Base-by-base conservation (phyloP, 2,113 vertebrate species). In the Talpa occidentalis region DNA sequence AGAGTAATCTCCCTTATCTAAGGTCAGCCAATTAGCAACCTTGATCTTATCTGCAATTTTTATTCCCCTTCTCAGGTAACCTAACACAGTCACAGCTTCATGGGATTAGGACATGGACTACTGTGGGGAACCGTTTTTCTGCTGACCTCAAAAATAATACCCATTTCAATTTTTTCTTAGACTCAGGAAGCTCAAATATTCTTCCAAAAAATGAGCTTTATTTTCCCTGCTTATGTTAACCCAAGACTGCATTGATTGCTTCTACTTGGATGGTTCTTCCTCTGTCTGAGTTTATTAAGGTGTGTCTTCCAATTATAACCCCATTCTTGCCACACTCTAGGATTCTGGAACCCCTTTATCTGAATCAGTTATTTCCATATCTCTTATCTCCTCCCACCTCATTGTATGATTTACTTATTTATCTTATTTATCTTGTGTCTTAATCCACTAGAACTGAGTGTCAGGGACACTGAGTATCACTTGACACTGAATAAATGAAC, bases 121-220 rank as follows among this genome's bases (percentile, higher is more conserved):
- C 6, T 8, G 16, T 15, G 12, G 15, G 12, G 11, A 14, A 1
- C 2, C 28, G 3, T 52, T 56, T 21, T 66, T 47, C 54, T 79
- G 32, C 70, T 37, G 22, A 24, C 28, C 32, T 40, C 28, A 66
- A 47, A 47, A 66, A 44, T 85, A 40, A 66, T 30, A 62, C 26
- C 26, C 8, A 76, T 82, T 72, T 26, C 8, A 44, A 44, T 4
- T 17, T 85, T 70, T 80, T 35, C 42, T 92, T 81, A 79, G 64
- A 60, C 12, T 84, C 49, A 74, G 10, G 17, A 40, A 64, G 24
- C 32, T 67, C 17, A 73, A 78, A 24, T 37, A 56, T 70, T 69
- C 37, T 94, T 88, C 44, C 35, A 52, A 12, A 44, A 72, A n/a
- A 67, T 86, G 70, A 52, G 44, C 92, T 78, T 89, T 54, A n/a